These are phyloP conservation scores for Vimba vimba DNA, from an alignment of 2,113 vertebrate genomes.

Conservation along the genomic window DNA sequence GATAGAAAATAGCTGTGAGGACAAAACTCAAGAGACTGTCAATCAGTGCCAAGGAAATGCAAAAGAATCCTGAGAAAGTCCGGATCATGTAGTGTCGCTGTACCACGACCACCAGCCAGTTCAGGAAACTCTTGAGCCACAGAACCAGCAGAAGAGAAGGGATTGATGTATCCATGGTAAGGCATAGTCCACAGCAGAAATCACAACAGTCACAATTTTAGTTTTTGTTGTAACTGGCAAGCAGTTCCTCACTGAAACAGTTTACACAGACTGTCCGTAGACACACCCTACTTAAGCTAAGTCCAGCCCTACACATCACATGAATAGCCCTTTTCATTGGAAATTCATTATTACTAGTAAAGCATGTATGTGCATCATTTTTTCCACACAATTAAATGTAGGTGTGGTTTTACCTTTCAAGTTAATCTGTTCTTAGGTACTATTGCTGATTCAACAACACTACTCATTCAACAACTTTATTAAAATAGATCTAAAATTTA, in stretches of 20 bases:
- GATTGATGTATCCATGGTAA: constrained; percentile 57
- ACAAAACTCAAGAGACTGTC: constrained; percentile 74
- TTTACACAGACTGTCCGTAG: not conserved
- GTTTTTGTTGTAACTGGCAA: not conserved
- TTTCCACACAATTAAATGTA: not conserved
- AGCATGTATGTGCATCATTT: not conserved
- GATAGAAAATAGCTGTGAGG: constrained; percentile 68
- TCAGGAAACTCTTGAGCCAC: constrained; percentile 78
- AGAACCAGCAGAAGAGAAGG: constrained; percentile 73
- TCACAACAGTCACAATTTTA: not conserved
- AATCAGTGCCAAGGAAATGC: constrained; percentile 76
- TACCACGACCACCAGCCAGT: constrained; percentile 74
- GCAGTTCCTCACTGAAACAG: constrained; percentile 4
- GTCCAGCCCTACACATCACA: not conserved
- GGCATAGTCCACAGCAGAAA: not conserved
- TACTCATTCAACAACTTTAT: not conserved
- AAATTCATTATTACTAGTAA: not conserved
- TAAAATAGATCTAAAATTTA: not conserved
- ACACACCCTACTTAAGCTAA: not conserved
- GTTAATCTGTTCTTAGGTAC: no score
- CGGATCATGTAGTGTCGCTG: constrained; percentile 61
- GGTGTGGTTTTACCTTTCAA: not conserved
- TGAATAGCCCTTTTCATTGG: not conserved
- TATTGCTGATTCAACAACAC: not conserved
- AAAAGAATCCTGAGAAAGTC: constrained; percentile 81